A percentile compares a stretch with the other conserved stretches of the same genome.
phyloP scores from a whole-genome alignment of 2,888 invertebrate species.

The Tupiocoris notatus region DNA sequence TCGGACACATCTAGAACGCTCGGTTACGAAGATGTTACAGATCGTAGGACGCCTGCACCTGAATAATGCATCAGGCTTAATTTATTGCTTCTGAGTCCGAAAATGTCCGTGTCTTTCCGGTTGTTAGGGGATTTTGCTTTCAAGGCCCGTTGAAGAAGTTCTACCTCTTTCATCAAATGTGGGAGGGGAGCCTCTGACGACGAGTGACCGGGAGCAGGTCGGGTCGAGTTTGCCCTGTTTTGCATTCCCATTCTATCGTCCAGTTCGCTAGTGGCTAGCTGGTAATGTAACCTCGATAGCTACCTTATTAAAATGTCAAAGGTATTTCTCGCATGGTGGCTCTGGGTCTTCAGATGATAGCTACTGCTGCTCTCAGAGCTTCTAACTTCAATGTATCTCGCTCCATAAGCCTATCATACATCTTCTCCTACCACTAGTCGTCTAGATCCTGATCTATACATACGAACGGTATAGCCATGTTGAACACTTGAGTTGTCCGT shows the following conservation, averaged over 20 bases:
- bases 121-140: slow-evolving; percentile 7
- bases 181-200: background rate
- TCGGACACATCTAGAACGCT: background rate
- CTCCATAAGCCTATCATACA: too few relatives aligned
- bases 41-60: background rate
- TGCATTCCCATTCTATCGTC: slow-evolving; percentile 20
- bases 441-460: too few relatives aligned
- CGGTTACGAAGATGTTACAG: background rate
- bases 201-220: background rate
- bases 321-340: background rate
- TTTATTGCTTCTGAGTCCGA: background rate
- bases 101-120: background rate
- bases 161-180: background rate
- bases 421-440: too few relatives aligned
- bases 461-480: too few relatives aligned
- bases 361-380: too few relatives aligned
- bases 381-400: too few relatives aligned
- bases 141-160: background rate
- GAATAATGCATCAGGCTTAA: background rate
- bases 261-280: background rate
- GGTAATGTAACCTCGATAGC: slow-evolving; percentile 31
- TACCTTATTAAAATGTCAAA: slow-evolving; percentile 32
- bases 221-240: slow-evolving; percentile 18
- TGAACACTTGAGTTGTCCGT: too few relatives aligned
- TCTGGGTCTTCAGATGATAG: too few relatives aligned